phyloP scores from a whole-genome alignment of 1,140 invertebrate species.

The Drosophila setifemur region DNA sequence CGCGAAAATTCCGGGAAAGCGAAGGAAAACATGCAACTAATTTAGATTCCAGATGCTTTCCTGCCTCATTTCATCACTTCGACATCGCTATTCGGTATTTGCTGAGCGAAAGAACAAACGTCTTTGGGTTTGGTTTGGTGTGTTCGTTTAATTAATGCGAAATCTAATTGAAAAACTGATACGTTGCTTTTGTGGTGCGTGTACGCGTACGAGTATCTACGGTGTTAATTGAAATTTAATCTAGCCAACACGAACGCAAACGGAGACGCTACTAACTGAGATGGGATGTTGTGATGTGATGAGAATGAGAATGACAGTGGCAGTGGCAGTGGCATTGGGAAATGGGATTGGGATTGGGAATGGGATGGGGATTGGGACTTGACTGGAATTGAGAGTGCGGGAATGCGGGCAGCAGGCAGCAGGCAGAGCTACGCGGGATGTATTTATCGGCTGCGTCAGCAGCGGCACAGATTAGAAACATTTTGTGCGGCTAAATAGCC shows the following conservation, averaged over 20 bases:
- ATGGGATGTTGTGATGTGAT: no score
- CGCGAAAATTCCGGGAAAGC: neutral
- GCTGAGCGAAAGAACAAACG: neutral
- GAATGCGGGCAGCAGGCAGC: constrained; percentile 11
- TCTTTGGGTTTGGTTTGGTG: constrained; percentile 17
- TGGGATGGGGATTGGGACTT: constrained; percentile 2
- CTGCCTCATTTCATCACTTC: constrained; percentile 6
- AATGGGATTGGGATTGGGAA: constrained; percentile 28
- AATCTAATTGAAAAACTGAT: constrained; percentile 70
- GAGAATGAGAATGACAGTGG: constrained; percentile 24
- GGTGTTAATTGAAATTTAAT: constrained; percentile 74
- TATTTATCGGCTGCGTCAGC: constrained; percentile 46
- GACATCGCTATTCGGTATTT: neutral
- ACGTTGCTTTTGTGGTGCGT: constrained; percentile 24
- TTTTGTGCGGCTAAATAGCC: constrained; percentile 64
- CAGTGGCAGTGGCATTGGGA: neutral
- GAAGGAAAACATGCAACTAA: constrained; percentile 17
- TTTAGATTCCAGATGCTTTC: constrained; percentile 24
- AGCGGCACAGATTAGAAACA: constrained; percentile 69
- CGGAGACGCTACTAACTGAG: constrained; percentile 8
- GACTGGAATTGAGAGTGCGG: neutral
- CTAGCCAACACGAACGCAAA: constrained; percentile 56
- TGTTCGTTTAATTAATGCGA: constrained; percentile 65
- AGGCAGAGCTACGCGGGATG: constrained; percentile 19
- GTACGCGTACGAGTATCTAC: constrained; percentile 39